These are phyloP conservation scores for Botrylloides violaceus DNA, from an alignment of 23 tunicate species.

Conservation along the genomic window DNA sequence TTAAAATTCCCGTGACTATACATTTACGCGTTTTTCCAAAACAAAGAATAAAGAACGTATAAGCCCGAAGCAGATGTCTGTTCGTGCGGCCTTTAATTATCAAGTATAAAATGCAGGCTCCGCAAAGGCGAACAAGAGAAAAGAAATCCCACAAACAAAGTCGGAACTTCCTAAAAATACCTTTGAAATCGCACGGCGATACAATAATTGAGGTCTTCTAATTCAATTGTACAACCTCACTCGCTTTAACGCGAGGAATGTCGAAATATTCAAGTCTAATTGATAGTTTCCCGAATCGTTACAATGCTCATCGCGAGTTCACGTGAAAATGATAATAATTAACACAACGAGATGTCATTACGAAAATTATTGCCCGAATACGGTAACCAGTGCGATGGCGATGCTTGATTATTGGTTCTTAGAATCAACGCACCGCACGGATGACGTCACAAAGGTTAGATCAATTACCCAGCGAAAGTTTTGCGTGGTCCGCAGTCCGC, in stretches of 20 bases:
- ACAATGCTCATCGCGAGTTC: neutral
- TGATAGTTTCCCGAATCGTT: neutral
- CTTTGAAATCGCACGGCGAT: neutral
- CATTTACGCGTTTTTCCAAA: too few species aligned
- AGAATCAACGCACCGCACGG: too few species aligned
- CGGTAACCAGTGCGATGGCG: too few species aligned
- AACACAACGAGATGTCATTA: neutral
- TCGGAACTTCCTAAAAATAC: neutral
- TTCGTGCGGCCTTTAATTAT: neutral
- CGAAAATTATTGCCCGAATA: neutral
- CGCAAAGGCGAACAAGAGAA: neutral
- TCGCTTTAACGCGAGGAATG: too few species aligned
- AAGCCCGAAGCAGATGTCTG: too few species aligned
- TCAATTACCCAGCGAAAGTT: too few species aligned
- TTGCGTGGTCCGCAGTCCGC: too few species aligned
- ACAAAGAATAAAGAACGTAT: too few species aligned
- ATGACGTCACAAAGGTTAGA: too few species aligned
- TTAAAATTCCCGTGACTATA: too few species aligned
- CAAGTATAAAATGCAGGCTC: neutral
- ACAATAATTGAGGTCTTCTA: neutral
- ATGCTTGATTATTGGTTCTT: too few species aligned
- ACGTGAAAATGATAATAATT: neutral
- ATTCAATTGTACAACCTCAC: neutral
- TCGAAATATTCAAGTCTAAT: neutral
- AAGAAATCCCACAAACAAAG: neutral